Evolutionary conservation across 2,888 invertebrate genomes (phyloP).

Genomic region (Drosophila ezoana): DNA sequence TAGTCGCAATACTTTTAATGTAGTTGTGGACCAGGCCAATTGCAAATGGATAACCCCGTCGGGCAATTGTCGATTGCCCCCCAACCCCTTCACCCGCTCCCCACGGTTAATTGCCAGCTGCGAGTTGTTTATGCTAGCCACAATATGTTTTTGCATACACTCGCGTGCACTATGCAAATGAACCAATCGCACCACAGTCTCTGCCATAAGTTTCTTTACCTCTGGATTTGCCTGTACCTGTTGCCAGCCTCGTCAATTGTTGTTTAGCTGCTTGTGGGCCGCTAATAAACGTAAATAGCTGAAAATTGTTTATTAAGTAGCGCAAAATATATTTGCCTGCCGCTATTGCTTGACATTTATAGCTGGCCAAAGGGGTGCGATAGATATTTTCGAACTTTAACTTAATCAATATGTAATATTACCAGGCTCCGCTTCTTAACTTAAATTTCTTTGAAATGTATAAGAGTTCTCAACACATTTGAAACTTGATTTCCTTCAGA

Average conservation of each 20-base stretch:
- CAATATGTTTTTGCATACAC: constrained; percentile 41
- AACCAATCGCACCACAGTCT: constrained; percentile 26
- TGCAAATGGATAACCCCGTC: constrained; percentile 51
- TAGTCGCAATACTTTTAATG: constrained; percentile 25
- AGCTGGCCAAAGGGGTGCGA: constrained; percentile 4
- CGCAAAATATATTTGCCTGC: constrained; percentile 55
- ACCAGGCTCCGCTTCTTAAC: background rate
- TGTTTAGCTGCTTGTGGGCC: constrained; percentile 46
- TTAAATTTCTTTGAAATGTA: too few species aligned
- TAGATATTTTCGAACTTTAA: background rate
- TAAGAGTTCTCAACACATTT: too few species aligned
- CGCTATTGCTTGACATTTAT: constrained; percentile 49
- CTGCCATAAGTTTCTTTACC: background rate
- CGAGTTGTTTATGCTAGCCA: constrained; percentile 53
- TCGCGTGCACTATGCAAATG: constrained; percentile 59
- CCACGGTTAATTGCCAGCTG: constrained; percentile 55
- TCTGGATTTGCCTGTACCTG: background rate
- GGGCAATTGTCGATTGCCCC: constrained; percentile 19
- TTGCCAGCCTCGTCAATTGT: constrained; percentile 17
- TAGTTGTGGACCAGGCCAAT: constrained; percentile 32
- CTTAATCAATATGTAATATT: background rate
- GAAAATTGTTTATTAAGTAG: constrained; percentile 69
- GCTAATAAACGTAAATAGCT: constrained; percentile 73
- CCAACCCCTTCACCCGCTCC: background rate
- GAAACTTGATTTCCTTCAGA: background rate